These are phyloP conservation scores for Aspidoscelis tigris DNA, from an alignment of 2,113 vertebrate genomes.

Conservation along the genomic window DNA sequence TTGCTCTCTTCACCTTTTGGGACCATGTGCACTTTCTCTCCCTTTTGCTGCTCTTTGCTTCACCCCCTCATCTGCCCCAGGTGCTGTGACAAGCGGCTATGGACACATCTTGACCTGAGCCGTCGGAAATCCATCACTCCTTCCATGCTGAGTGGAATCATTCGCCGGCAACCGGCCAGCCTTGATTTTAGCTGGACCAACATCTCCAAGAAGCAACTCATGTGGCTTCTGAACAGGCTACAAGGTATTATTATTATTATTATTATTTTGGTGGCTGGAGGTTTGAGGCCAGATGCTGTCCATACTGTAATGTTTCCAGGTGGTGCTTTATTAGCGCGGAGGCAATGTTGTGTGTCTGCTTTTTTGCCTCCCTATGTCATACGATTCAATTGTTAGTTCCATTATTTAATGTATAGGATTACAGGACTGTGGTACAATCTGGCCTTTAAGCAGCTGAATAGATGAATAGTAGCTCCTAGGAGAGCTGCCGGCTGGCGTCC, in stretches of 20 bases:
- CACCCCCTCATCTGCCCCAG: conserved; percentile 60
- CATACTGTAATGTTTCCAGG: not conserved
- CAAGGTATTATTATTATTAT: conserved; percentile 81
- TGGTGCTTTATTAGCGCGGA: too few relatives aligned
- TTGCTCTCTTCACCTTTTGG: not conserved
- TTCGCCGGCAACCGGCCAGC: conserved; percentile 86
- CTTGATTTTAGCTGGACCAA: conserved; percentile 90
- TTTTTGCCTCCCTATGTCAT: not conserved
- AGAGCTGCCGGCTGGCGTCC: too few relatives aligned
- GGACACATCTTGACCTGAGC: conserved; percentile 91
- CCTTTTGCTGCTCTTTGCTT: not conserved
- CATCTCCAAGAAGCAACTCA: conserved; percentile 93
- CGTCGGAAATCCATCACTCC: conserved; percentile 89
- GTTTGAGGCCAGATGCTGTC: not conserved
- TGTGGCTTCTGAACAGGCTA: conserved; percentile 92
- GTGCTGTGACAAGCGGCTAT: conserved; percentile 90
- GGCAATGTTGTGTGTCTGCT: not conserved
- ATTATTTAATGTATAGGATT: too few relatives aligned
- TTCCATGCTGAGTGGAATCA: conserved; percentile 90
- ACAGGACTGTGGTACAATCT: too few relatives aligned
- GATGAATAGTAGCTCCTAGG: too few relatives aligned
- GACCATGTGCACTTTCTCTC: not conserved
- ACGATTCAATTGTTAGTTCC: too few relatives aligned
- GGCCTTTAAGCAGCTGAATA: too few relatives aligned
- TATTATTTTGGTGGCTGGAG: too few relatives aligned